phyloP scores from a whole-genome alignment of 2,888 invertebrate species.

The Hydropsyche betteni region DNA sequence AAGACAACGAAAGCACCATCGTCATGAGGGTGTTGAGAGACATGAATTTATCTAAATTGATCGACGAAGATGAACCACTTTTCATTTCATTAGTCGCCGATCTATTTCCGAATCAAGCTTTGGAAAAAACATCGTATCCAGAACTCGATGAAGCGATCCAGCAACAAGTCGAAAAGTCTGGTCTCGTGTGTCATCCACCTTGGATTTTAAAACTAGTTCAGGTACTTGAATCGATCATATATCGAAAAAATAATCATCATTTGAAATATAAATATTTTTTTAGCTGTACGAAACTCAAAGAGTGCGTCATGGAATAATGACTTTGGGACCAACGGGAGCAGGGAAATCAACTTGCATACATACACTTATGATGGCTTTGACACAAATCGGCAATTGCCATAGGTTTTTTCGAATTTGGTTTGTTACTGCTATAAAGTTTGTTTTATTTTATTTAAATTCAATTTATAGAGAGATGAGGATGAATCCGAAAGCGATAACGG shows the following conservation, averaged over 20 bases:
- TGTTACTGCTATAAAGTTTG: background rate
- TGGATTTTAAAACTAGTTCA: conserved; percentile 96
- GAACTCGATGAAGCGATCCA: conserved; percentile 89
- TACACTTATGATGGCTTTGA: conserved; percentile 90
- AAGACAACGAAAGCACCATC: conserved; percentile 94
- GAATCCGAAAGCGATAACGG: conserved; percentile 98
- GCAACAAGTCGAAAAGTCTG: conserved; percentile 81
- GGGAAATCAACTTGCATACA: conserved; percentile 93
- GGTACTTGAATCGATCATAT: conserved; percentile 58
- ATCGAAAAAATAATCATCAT: background rate
- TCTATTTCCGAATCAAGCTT: conserved; percentile 91
- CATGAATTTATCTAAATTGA: conserved; percentile 97
- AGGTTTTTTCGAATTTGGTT: conserved; percentile 64
- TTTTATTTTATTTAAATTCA: background rate
- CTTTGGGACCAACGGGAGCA: conserved; percentile 92
- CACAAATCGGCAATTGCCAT: conserved; percentile 84
- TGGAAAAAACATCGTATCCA: conserved; percentile 91
- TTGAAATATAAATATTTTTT: conserved; percentile 49
- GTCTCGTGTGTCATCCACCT: conserved; percentile 90
- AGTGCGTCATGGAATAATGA: conserved; percentile 96
- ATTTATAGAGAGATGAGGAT: conserved; percentile 87
- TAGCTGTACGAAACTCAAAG: conserved; percentile 94
- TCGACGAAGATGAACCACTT: conserved; percentile 97
- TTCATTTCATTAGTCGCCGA: conserved; percentile 96
- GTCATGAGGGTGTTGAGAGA: conserved; percentile 97